Conservation (phyloP, 23 tunicate species). For the Ciona savignyi region DNA sequence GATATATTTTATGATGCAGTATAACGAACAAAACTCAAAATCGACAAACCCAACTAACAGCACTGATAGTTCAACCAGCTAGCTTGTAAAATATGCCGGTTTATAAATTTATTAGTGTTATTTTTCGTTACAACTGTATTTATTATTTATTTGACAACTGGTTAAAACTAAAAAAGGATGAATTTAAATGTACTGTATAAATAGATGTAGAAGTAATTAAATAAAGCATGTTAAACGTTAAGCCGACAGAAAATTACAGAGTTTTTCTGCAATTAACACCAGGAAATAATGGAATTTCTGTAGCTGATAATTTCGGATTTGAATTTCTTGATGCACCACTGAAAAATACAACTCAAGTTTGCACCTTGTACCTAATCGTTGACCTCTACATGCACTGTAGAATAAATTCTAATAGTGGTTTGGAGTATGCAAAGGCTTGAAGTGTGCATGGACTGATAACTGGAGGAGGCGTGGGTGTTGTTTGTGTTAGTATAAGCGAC, state of each 20-base stretch:
- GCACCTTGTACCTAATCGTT: constrained; percentile 14
- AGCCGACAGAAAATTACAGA: not conserved
- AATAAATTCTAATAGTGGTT: constrained; percentile 31
- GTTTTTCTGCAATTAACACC: constrained; percentile 7
- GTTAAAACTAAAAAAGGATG: too few relatives aligned
- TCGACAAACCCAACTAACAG: not conserved
- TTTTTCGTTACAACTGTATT: not conserved
- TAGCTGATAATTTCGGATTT: constrained; percentile 1
- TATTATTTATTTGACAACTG: too few relatives aligned
- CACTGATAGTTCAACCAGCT: too few relatives aligned
- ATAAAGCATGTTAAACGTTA: too few relatives aligned
- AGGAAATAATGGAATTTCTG: constrained; percentile 5
- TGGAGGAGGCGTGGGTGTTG: constrained; percentile 21
- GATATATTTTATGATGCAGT: too few relatives aligned
- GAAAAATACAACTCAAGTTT: not conserved
- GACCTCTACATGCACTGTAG: constrained; percentile 40
- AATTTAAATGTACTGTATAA: too few relatives aligned
- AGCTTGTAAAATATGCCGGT: not conserved
- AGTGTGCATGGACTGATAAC: constrained; percentile 7
- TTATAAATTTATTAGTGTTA: not conserved
- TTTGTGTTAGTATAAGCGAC: constrained; percentile 6
- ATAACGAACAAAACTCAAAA: too few relatives aligned
- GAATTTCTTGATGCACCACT: constrained; percentile 12
- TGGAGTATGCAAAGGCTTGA: constrained; percentile 23
- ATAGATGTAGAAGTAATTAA: too few relatives aligned